Evolutionary conservation across 1,140 invertebrate genomes (phyloP).

Genomic region (Papilio glaucus): DNA sequence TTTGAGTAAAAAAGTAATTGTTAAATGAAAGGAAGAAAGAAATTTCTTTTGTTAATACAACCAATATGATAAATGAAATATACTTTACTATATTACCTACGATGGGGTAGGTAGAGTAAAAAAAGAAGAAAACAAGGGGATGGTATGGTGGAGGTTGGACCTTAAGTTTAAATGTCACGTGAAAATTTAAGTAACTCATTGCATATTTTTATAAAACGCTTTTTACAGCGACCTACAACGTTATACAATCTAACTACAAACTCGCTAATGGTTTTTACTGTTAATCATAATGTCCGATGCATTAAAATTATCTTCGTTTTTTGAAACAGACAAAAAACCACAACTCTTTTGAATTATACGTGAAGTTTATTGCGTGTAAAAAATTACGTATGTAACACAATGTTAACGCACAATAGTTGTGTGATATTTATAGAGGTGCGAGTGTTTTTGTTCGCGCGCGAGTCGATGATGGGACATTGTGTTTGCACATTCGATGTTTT

Average conservation of each 20-base stretch:
- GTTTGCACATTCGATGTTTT: conserved; percentile 18
- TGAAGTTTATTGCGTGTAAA: conserved; percentile 15
- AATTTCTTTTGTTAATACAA: too few relatives aligned
- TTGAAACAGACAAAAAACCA: conserved; percentile 14
- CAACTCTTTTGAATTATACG: conserved; percentile 22
- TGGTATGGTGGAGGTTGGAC: too few relatives aligned
- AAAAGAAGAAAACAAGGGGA: too few relatives aligned
- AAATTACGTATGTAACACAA: neutral
- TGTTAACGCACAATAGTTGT: conserved; percentile 3
- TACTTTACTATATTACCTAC: too few relatives aligned
- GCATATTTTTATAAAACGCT: conserved; percentile 5
- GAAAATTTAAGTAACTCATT: too few relatives aligned
- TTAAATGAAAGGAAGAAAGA: too few relatives aligned
- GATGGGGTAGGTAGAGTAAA: too few relatives aligned
- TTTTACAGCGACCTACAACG: neutral
- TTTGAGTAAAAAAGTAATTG: too few relatives aligned
- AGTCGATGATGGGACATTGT: conserved; percentile 14
- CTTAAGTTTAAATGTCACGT: too few relatives aligned
- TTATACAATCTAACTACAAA: conserved; percentile 24
- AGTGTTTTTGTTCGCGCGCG: conserved; percentile 5
- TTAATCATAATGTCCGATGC: conserved; percentile 36
- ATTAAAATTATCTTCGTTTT: conserved; percentile 31
- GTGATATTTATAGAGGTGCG: conserved; percentile 14
- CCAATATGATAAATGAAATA: too few relatives aligned
- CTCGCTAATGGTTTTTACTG: conserved; percentile 34